Conservation (phyloP, 2,888 invertebrate species). For the Alentia gelatinosa region DNA sequence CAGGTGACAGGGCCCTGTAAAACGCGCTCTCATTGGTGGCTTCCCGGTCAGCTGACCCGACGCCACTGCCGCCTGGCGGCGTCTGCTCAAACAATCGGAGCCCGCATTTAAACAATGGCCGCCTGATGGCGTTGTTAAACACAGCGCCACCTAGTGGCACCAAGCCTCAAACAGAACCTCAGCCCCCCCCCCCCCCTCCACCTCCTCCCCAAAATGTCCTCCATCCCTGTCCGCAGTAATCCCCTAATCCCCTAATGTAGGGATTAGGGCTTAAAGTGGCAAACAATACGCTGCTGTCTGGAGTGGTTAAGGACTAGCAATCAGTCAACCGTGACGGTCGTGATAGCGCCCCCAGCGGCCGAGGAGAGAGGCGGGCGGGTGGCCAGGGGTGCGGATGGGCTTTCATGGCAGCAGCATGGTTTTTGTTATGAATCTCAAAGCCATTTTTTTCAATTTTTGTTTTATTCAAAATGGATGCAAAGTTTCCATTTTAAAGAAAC, state of each 20-base stretch:
- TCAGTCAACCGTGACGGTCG: constrained; percentile 27
- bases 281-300: constrained; percentile 19
- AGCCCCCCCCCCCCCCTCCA: neutral
- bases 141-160: neutral
- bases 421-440: too few species aligned
- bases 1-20: neutral
- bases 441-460: too few species aligned
- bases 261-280: constrained; percentile 12
- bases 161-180: neutral
- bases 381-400: neutral
- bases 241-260: constrained; percentile 22
- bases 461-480: too few species aligned
- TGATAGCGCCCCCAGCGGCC: neutral
- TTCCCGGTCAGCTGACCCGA: neutral
- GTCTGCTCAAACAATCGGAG: constrained; percentile 12
- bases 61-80: neutral
- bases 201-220: neutral
- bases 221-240: neutral
- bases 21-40: neutral
- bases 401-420: too few species aligned
- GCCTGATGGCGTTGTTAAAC: neutral
- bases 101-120: neutral
- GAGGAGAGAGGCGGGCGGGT: neutral
- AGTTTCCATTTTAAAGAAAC: too few species aligned
- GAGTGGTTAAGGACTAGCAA: constrained; percentile 20